Evolutionary conservation across 2,797 vertebrate genomes (phyloP), one percentile per base, ranked within the genome.

Genomic region (Ctenochaetus hawaiiensis): DNA sequence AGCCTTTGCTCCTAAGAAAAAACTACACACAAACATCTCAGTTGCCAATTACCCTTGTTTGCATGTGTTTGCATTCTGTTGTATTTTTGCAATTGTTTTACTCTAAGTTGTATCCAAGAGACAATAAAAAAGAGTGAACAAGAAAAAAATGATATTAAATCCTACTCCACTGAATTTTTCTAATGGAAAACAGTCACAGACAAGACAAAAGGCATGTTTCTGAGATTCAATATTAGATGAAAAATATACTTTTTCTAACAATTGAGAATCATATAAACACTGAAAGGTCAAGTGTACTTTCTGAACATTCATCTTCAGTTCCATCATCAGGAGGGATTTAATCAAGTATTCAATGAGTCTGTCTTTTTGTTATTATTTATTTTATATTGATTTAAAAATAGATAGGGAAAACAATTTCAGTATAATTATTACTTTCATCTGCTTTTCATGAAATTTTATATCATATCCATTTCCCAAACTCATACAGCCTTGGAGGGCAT

Each of bases 381-480:
- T 9, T 17, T n/a, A 8, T 54, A 12, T 20, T 53, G 12, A 60
- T 64, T 48, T 13, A 23, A 14, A 30, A 57, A 37, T 18, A 26
- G 4, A 72, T 20, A 4, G 4, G 26, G 11, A 49, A 67, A 67
- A 54, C 37, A n/a, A 51, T 75, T 57, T 58, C 5, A 47, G 7
- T 17, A 45, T 26, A 17, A 53, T 70, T 52, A 1, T 41, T 26
- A 17, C 23, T 66, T 61, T 23, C 16, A 54, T 39, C n/a, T 20
- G 7, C 65, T 17, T 67, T 58, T 74, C 4, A 12, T 45, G 22
- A 53, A 59, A 13, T 54, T 44, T 52, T 68, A 18, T 72, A 30
- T n/a, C 5, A 47, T 39, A 75, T 60, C 39, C 3, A 45, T 78
- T 74, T 82, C 34, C 67, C 34, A 75, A 81, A 72, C 61, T 64